A percentile compares a stretch with the other conserved stretches of the same genome.
Conservation (phyloP, 2,113 vertebrate species). For the Atherinomorus stipes region DNA sequence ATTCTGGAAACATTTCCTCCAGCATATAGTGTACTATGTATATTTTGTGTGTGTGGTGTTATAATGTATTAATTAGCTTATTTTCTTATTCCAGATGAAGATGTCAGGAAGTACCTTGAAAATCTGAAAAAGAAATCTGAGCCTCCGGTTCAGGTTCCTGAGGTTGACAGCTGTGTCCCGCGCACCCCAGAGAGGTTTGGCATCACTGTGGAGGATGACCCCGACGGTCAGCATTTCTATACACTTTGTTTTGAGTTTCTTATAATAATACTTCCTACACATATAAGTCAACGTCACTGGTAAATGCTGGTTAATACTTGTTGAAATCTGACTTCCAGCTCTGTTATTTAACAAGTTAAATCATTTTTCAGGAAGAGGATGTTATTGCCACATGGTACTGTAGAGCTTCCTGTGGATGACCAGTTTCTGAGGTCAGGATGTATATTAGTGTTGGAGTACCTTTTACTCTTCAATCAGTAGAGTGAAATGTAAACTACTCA, state of each 20-base stretch:
- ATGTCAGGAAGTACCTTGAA: constrained; percentile 86
- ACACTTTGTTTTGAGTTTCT: neutral
- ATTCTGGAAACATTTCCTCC: neutral
- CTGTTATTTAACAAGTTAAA: neutral
- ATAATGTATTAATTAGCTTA: neutral
- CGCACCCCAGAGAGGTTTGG: constrained; percentile 76
- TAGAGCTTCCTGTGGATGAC: neutral
- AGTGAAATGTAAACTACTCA: neutral
- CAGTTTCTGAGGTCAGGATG: no score
- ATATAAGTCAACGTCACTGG: neutral
- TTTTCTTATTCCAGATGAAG: constrained; percentile 69
- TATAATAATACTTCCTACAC: neutral
- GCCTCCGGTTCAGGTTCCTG: constrained; percentile 89
- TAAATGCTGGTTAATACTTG: neutral
- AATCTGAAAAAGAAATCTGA: constrained; percentile 73
- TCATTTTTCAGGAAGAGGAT: neutral
- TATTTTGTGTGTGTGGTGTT: neutral
- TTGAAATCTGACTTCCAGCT: neutral
- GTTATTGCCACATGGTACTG: neutral
- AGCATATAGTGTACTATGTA: no score
- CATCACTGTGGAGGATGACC: constrained; percentile 90
- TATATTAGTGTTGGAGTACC: no score
- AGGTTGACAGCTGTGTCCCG: constrained; percentile 90
- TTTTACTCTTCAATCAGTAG: neutral
- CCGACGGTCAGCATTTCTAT: constrained; percentile 78